Evolutionary conservation across 2,888 invertebrate species (phyloP).

Genomic region (Taenaris catops): DNA sequence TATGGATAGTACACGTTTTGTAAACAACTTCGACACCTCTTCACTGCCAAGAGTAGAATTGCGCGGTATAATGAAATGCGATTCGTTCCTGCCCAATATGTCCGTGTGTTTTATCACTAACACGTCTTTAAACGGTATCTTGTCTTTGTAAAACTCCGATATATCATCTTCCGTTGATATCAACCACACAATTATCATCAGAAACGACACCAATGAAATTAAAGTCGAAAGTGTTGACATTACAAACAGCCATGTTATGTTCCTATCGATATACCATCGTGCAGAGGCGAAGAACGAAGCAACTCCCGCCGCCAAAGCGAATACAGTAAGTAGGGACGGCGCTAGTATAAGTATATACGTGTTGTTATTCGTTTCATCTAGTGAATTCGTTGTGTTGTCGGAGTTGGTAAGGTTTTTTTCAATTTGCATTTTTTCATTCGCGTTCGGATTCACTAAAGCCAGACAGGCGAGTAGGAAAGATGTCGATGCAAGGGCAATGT

Average conservation of each 20-base stretch:
- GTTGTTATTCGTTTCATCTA: constrained; percentile 24
- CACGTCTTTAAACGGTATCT: constrained; percentile 54
- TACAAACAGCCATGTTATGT: constrained; percentile 81
- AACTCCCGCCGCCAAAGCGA: constrained; percentile 70
- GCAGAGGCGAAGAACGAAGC: constrained; percentile 82
- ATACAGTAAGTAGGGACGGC: constrained; percentile 70
- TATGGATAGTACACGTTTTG: constrained; percentile 71
- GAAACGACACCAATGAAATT: constrained; percentile 61
- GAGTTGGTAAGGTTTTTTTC: constrained; percentile 18
- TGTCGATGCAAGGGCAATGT: constrained; percentile 79
- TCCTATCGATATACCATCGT: constrained; percentile 83
- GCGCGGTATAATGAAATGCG: constrained; percentile 54
- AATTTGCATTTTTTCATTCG: constrained; percentile 19
- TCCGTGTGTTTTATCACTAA: constrained; percentile 55
- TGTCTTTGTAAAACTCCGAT: constrained; percentile 60
- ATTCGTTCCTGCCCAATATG: constrained; percentile 51
- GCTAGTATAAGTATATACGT: constrained; percentile 62
- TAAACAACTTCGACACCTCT: constrained; percentile 47
- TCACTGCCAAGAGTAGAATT: constrained; percentile 35
- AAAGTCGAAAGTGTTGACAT: constrained; percentile 75
- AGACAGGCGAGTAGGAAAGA: constrained; percentile 78
- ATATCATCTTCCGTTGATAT: constrained; percentile 55
- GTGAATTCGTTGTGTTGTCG: constrained; percentile 25
- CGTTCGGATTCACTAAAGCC: constrained; percentile 57
- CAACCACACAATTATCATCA: constrained; percentile 63